These are phyloP conservation scores for Pyrocoelia pectoralis DNA, from an alignment of 2,888 invertebrate species.

Conservation along the genomic window DNA sequence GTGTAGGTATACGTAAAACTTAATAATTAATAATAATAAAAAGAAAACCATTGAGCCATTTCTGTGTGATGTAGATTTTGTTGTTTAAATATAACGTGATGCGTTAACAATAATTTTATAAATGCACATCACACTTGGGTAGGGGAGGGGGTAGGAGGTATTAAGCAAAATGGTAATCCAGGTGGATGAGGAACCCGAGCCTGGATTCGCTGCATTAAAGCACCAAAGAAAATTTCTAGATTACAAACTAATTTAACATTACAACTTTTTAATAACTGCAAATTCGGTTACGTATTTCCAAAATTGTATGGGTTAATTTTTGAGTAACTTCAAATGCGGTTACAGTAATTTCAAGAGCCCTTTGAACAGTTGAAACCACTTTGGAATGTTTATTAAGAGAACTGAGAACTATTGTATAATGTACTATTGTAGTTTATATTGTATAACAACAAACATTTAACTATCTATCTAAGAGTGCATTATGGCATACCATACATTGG, in stretches of 20 bases:
- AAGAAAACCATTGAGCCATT: constrained; percentile 1
- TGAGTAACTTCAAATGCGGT: constrained; percentile 11
- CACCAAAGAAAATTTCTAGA: constrained; percentile 26
- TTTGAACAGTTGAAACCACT: constrained; percentile 27
- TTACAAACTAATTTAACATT: constrained; percentile 29
- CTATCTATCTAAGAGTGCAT: constrained; percentile 35
- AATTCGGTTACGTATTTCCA: neutral
- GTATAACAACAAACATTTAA: constrained; percentile 37
- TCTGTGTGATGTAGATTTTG: neutral
- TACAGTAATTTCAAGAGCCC: constrained; percentile 28
- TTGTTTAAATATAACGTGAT: neutral
- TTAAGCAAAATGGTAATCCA: constrained; percentile 28
- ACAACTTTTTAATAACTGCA: constrained; percentile 20
- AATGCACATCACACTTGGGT: constrained; percentile 10
- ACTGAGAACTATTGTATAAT: constrained; percentile 27
- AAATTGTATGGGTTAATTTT: constrained; percentile 5
- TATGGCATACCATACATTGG: constrained; percentile 29
- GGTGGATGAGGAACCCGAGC: constrained; percentile 15
- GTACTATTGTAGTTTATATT: constrained; percentile 35
- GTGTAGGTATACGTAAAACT: constrained; percentile 15
- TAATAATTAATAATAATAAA: constrained; percentile 8
- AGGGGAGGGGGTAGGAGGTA: constrained; percentile 10
- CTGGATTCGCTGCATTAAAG: constrained; percentile 20
- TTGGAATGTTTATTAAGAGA: constrained; percentile 25
- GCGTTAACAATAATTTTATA: constrained; percentile 5